phyloP scores from a whole-genome alignment of 2,113 vertebrate genomes.

The Vidua macroura region DNA sequence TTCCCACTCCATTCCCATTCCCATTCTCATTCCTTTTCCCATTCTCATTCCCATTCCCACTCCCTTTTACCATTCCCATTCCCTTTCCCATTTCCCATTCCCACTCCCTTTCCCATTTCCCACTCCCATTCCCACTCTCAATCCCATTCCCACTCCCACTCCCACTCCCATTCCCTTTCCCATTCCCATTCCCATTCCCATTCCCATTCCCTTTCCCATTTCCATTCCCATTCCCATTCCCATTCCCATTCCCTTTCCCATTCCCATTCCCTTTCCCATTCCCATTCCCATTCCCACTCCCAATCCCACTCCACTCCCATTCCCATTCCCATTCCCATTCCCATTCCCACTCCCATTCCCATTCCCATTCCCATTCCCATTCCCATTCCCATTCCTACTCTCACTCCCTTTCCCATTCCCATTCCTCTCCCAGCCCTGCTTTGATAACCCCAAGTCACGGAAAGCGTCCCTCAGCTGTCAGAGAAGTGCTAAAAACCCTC shows the following conservation, averaged over 20 bases:
- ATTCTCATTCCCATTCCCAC: too few relatives aligned
- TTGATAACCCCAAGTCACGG: not conserved
- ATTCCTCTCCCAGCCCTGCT: not conserved
- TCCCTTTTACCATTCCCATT: too few relatives aligned
- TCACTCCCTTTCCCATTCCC: not conserved
- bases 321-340: not conserved
- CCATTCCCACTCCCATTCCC: not conserved
- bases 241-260: not conserved
- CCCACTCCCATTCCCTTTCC: too few relatives aligned
- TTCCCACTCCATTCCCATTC: too few relatives aligned
- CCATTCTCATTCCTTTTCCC: too few relatives aligned
- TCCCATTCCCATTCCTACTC: too few relatives aligned
- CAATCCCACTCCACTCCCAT: not conserved
- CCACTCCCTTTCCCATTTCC: too few relatives aligned
- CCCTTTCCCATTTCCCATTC: too few relatives aligned
- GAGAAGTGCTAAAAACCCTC: constrained; percentile 46
- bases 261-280: not conserved
- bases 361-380: not conserved
- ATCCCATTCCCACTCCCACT: too few relatives aligned
- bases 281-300: not conserved
- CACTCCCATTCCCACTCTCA: too few relatives aligned
- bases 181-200: too few relatives aligned
- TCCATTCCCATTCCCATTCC: not conserved
- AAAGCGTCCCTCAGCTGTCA: constrained; percentile 35
- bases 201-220: not conserved